A percentile compares a stretch with the other conserved stretches of the same genome.
Evolutionary conservation across 2,888 invertebrate species (phyloP).

Genomic region (Apocheima hispidaria): DNA sequence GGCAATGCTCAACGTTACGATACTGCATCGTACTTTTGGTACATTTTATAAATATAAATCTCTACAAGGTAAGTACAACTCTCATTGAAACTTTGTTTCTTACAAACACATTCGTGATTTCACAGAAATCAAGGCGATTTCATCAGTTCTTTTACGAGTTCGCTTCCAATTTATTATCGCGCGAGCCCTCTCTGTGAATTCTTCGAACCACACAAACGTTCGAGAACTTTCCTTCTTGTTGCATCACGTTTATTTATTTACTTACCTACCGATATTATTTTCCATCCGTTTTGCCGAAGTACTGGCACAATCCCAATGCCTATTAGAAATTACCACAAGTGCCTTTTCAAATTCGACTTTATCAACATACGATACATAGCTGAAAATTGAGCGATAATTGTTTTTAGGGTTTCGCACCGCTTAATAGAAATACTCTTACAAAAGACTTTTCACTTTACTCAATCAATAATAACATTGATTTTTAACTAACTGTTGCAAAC

Average conservation of each 20-base stretch:
- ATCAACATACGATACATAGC: constrained; percentile 11
- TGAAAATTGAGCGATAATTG: constrained; percentile 18
- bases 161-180: neutral
- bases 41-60: no score
- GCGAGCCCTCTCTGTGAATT: constrained; percentile 11
- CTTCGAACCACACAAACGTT: constrained; percentile 36
- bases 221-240: constrained; percentile 59
- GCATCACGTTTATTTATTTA: constrained; percentile 68
- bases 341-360: constrained; percentile 28
- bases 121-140: constrained; percentile 1
- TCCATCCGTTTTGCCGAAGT: constrained; percentile 57
- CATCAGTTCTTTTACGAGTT: neutral
- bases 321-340: constrained; percentile 36
- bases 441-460: neutral
- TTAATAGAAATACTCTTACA: neutral
- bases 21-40: no score
- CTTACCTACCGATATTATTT: constrained; percentile 51
- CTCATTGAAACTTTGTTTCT: neutral
- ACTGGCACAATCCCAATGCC: constrained; percentile 68
- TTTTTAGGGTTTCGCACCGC: neutral
- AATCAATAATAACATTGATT: no score
- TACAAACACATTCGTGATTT: neutral
- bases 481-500: no score
- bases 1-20: no score
- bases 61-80: no score